Evolutionary conservation across 1,140 invertebrate species (phyloP), one percentile per base, ranked within the genome.

Genomic region (Notospermus geniculatus): DNA sequence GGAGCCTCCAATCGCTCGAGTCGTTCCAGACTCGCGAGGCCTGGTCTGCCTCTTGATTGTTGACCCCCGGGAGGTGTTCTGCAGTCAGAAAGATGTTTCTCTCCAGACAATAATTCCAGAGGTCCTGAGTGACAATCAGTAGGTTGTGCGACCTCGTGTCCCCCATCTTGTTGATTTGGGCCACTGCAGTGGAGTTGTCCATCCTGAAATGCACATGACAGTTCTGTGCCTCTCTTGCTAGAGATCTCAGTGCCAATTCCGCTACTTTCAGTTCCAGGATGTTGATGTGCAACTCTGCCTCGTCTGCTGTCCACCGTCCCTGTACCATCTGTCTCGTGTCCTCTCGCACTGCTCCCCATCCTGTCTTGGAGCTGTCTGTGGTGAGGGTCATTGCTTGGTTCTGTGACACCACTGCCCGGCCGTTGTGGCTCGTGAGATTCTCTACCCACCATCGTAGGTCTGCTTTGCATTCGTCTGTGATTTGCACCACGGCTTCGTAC

Each of bases 91-190:
- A 66, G 19, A 66, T 63, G 22, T 56, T 59, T 13, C 56, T 32
- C 17, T 62, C 50, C 25, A 66, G 55, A 45, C 64, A 71, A 54
- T 59, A 62, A 2, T 32, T 7, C 64, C 64, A 70, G n/a, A 68
- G 62, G 5, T 63, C 15, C n/a, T 61, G 57, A 23, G 64, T 52
- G 29, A 72, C 58, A 13, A 27, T 1, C 43, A 64, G 61, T 17
- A 63, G 53, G 1, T 45, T n/a, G 29, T 17, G 13, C 28, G 29
- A 56, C 15, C 45, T 22, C 5, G 23, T 19, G 9, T 28, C 54
- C 17, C 39, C 54, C 23, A 27, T 43, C 7, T 57, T 29, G 54
- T 62, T 43, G 15, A 43, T 30, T 15, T 57, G n/a, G 43, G 15
- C 29, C 15, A 2, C 54, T 11, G 1, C 54, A 25, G 1, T 39